Conservation (phyloP, 2,888 invertebrate genomes). For the Steinernema carpocapsae region DNA sequence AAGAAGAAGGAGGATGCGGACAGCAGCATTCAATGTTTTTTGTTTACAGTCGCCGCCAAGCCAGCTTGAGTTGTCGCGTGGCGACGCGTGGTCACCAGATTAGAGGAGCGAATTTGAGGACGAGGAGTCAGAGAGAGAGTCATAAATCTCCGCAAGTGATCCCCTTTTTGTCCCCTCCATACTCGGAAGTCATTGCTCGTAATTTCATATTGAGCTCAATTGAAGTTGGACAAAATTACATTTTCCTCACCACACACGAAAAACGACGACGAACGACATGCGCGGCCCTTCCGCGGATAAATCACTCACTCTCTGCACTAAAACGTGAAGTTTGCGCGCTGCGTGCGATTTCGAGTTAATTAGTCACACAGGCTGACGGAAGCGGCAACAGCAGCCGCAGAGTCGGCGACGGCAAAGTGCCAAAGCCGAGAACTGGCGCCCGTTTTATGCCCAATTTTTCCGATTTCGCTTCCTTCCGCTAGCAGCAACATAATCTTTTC, state of each 20-base stretch:
- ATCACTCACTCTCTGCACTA: too few species aligned
- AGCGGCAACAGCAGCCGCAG: neutral
- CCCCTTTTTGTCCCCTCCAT: neutral
- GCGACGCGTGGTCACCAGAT: neutral
- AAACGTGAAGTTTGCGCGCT: neutral
- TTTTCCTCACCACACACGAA: neutral
- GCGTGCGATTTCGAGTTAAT: constrained; percentile 31
- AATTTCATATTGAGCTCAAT: constrained; percentile 2
- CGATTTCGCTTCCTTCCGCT: neutral
- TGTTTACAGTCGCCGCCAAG: constrained; percentile 13
- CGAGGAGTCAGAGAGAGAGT: neutral
- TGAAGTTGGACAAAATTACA: constrained; percentile 16
- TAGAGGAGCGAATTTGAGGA: neutral
- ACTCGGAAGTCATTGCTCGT: constrained; percentile 28
- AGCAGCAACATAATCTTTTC: constrained; percentile 8
- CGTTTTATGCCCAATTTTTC: constrained; percentile 17
- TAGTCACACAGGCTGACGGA: neutral
- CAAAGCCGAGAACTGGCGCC: neutral
- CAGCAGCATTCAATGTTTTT: neutral
- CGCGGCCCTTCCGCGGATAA: too few species aligned
- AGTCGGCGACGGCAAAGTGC: constrained; percentile 11
- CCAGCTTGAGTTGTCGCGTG: too few species aligned
- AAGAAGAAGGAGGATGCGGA: neutral
- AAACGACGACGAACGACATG: too few species aligned
- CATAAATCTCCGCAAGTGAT: neutral